Base-by-base conservation (phyloP, 2,888 invertebrate species). In the Patella ulyssiponensis region DNA sequence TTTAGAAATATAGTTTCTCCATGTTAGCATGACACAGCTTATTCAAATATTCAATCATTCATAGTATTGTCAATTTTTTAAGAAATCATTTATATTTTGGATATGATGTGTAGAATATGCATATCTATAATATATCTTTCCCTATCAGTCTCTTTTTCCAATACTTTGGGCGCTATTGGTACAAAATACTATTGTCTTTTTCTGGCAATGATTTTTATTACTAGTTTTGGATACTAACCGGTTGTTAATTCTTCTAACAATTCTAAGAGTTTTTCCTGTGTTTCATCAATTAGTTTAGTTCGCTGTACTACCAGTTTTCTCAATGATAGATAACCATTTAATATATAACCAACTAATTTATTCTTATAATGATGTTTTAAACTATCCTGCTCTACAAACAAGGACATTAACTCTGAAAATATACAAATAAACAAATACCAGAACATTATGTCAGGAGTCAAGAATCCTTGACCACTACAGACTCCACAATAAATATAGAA, bases 171-270 rank as follows among this genome's bases (percentile, higher is more conserved):
- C 5, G 33, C 7, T 33, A 4, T 4, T n/a, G 11, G 69, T 5
- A 23, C 11, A 75, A 69, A 70, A 44, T 11, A n/a, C 73, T 51
- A 73, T 44, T n/a, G 7, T 17, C 2, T 0, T 44, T 5, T 20
- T 44, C 4, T n/a, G 20, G 0, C 11, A 27, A 1, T 23, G n/a
- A 14, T 12, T 73, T n/a, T 71, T 44, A 9, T 44, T 44, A 44
- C 44, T 44, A 44, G 44, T 44, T 44, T 44, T 44, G 44, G 17
- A 56, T 70, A 79, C 85, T 80, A 86, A 95, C 96, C 96, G 5
- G 96, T 96, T 0, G 98, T 98, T 95, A 98, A 97, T 92, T 98
- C 97, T 92, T 98, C 98, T 20, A 98, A 93, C 86, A 98, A 93
- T 89, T 97, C 97, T 14, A 98, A 93, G 70, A 98, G 93, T 89